Evolutionary conservation across 2,888 invertebrate species (phyloP).

Genomic region (Amblyteles armatorius): DNA sequence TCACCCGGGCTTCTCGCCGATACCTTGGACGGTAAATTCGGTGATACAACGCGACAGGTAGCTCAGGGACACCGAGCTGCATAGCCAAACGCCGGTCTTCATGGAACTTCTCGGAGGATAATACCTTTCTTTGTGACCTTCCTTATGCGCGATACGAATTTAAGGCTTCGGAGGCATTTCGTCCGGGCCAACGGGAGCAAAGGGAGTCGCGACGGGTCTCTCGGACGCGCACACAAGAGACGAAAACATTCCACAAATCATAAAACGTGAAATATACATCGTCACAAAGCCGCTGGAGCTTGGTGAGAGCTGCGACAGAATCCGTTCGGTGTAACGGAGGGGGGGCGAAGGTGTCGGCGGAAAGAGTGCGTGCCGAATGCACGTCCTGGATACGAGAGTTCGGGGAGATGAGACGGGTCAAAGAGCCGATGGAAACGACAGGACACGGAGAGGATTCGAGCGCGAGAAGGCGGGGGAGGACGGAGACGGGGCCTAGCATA

Average conservation of each 20-base stretch:
- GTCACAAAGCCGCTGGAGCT: conserved; percentile 68
- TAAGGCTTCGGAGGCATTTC: conserved; percentile 19
- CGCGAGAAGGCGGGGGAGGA: conserved; percentile 47
- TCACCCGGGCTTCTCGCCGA: background rate
- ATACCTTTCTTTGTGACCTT: conserved; percentile 44
- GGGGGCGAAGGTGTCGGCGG: conserved; percentile 45
- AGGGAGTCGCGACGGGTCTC: background rate
- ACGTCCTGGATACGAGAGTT: conserved; percentile 48
- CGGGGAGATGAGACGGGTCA: conserved; percentile 38
- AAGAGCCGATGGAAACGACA: conserved; percentile 57
- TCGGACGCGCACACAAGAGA: conserved; percentile 2
- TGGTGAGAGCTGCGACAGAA: conserved; percentile 67
- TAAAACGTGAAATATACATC: conserved; percentile 81
- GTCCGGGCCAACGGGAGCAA: conserved; percentile 35
- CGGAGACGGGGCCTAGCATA: conserved; percentile 50
- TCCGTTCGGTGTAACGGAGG: conserved; percentile 65
- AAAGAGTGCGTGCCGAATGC: conserved; percentile 62
- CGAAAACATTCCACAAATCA: conserved; percentile 80
- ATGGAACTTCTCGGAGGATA: conserved; percentile 5
- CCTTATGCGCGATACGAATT: conserved; percentile 23
- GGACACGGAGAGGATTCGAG: conserved; percentile 49
- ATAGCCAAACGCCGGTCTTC: background rate
- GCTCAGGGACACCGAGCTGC: conserved; percentile 5
- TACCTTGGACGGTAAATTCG: background rate
- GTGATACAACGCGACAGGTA: background rate